These are phyloP conservation scores for Schizaphis graminum DNA, from an alignment of 2,888 invertebrate species.

Conservation along the genomic window DNA sequence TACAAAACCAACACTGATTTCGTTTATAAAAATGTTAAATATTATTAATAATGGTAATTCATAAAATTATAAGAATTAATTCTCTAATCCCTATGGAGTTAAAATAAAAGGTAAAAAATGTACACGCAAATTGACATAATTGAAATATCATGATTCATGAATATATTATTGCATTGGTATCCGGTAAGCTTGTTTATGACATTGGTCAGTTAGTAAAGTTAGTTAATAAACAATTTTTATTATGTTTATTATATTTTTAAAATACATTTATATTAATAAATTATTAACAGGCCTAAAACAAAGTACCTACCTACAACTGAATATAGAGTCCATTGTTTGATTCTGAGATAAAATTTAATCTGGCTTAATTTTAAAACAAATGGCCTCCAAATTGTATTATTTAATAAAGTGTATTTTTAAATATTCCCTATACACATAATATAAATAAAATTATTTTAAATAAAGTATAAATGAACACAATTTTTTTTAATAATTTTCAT, in stretches of 20 bases:
- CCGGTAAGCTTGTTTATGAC: neutral
- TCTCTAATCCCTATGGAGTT: neutral
- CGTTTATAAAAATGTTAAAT: neutral
- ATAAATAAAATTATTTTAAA: neutral
- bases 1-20: neutral
- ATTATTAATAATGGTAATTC: neutral
- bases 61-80: neutral
- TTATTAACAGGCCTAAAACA: neutral
- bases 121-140: neutral
- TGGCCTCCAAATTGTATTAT: neutral
- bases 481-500: neutral
- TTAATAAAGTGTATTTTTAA: neutral
- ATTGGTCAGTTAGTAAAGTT: neutral
- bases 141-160: neutral
- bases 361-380: neutral
- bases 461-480: neutral
- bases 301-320: too few species aligned
- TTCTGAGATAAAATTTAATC: neutral
- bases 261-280: too few species aligned
- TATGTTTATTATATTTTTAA: neutral
- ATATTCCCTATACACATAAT: neutral
- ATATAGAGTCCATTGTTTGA: neutral
- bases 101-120: neutral
- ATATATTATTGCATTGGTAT: neutral
- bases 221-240: neutral